Conservation (phyloP, 2,797 vertebrate species). For the Eulemur rubriventer region DNA sequence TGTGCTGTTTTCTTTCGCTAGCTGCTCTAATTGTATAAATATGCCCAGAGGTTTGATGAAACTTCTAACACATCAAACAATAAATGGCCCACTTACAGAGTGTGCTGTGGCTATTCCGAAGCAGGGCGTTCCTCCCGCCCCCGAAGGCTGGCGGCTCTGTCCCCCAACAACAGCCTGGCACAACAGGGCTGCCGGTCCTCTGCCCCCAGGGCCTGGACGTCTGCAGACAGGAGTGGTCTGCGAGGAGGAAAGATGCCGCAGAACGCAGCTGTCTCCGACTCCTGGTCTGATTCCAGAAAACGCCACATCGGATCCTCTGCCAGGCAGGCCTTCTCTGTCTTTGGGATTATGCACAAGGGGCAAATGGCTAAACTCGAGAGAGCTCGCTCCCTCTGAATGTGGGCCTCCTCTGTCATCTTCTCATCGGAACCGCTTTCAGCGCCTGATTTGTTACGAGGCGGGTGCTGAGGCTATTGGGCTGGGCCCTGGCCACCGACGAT, state of each 20-base stretch:
- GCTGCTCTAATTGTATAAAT: conserved; percentile 38
- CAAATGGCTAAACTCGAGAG: conserved; percentile 61
- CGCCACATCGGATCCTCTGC: not conserved
- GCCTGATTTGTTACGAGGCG: conserved; percentile 81
- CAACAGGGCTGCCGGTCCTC: not conserved
- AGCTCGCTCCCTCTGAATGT: conserved; percentile 61
- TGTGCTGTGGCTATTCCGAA: accelerated
- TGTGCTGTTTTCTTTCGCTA: not conserved
- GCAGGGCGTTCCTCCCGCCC: not conserved
- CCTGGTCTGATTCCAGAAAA: not conserved
- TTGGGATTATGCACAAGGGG: conserved; percentile 54
- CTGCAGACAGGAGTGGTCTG: accelerated
- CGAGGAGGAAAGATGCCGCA: not conserved
- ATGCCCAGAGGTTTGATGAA: conserved; percentile 40
- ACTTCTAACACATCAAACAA: not conserved
- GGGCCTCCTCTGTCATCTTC: conserved; percentile 72
- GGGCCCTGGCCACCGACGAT: conserved; percentile 78
- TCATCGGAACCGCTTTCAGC: conserved; percentile 77
- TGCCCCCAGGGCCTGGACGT: not conserved
- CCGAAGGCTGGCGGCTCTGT: not conserved
- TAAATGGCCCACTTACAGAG: not conserved
- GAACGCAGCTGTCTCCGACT: not conserved
- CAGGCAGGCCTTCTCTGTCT: not conserved
- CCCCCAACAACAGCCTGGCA: not conserved
- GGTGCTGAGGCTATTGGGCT: conserved; percentile 65